These are phyloP conservation scores for Archaeoteleia sp. DNA, from an alignment of 2,888 invertebrate species.

Conservation along the genomic window DNA sequence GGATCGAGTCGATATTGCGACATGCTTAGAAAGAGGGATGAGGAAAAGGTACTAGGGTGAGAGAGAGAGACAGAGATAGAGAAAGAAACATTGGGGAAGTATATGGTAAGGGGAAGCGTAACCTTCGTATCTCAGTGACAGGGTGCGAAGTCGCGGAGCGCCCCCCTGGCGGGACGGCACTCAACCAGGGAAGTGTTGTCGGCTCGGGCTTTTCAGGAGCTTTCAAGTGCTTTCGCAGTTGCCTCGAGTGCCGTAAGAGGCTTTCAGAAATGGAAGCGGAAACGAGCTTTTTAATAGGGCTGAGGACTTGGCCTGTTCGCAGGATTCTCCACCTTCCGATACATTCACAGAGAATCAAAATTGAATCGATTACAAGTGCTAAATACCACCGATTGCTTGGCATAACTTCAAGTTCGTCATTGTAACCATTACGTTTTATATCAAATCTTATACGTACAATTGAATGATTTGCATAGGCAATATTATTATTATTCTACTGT, in stretches of 20 bases:
- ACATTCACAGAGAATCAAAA: constrained; percentile 54
- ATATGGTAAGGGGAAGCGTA: constrained; percentile 16
- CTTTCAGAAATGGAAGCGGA: constrained; percentile 75
- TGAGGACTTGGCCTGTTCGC: constrained; percentile 65
- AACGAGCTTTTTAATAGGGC: constrained; percentile 75
- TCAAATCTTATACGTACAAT: too few species aligned
- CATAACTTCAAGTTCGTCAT: not conserved
- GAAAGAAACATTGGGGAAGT: constrained; percentile 6
- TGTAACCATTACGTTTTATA: too few species aligned
- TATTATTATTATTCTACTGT: too few species aligned
- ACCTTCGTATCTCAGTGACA: constrained; percentile 69
- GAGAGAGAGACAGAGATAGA: constrained; percentile 16
- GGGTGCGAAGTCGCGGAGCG: constrained; percentile 68
- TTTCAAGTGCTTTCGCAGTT: constrained; percentile 75
- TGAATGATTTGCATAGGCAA: too few species aligned
- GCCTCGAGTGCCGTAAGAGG: constrained; percentile 75
- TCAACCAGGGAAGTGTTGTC: constrained; percentile 73
- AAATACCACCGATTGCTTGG: constrained; percentile 23
- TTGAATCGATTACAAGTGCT: constrained; percentile 41
- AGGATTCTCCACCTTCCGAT: constrained; percentile 50
- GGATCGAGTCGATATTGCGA: constrained; percentile 69
- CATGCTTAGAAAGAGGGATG: constrained; percentile 52
- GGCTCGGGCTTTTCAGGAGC: constrained; percentile 75
- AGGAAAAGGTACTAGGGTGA: constrained; percentile 8
- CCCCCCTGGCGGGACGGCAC: constrained; percentile 71